Evolutionary conservation across 92 coral and sea anemone species (phyloP).

Genomic region (Parazoanthus swiftii): DNA sequence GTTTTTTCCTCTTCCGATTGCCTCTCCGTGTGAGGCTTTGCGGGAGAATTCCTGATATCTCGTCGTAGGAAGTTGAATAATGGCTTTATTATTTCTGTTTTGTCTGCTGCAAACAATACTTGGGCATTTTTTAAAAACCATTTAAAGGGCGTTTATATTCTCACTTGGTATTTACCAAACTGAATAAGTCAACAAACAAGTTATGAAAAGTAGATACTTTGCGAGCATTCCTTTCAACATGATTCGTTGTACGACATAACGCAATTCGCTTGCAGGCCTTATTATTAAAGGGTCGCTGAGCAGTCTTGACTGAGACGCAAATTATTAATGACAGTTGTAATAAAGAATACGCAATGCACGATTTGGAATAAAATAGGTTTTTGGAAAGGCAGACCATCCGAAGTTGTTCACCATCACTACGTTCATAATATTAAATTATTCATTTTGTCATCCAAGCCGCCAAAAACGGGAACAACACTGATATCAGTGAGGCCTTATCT

Average conservation of each 20-base stretch:
- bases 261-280: background rate
- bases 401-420: background rate
- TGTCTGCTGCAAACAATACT: conserved; percentile 10
- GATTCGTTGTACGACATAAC: background rate
- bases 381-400: background rate
- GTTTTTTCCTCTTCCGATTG: conserved; percentile 1
- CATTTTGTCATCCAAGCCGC: background rate
- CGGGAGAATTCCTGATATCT: conserved; percentile 17
- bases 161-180: conserved; percentile 18
- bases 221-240: conserved; percentile 2
- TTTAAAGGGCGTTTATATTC: conserved; percentile 14
- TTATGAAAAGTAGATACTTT: background rate
- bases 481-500: no score
- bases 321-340: background rate
- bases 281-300: background rate
- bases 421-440: no score
- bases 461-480: no score
- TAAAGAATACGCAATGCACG: background rate
- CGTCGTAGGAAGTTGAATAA: background rate
- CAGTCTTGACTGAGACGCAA: background rate
- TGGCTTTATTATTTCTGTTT: conserved; percentile 27
- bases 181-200: conserved; percentile 33
- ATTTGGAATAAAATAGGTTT: background rate
- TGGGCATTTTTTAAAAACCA: conserved; percentile 18
- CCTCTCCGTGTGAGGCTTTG: background rate